Base-by-base conservation (phyloP, 2,113 vertebrate genomes). In the Syrmaticus mikado region DNA sequence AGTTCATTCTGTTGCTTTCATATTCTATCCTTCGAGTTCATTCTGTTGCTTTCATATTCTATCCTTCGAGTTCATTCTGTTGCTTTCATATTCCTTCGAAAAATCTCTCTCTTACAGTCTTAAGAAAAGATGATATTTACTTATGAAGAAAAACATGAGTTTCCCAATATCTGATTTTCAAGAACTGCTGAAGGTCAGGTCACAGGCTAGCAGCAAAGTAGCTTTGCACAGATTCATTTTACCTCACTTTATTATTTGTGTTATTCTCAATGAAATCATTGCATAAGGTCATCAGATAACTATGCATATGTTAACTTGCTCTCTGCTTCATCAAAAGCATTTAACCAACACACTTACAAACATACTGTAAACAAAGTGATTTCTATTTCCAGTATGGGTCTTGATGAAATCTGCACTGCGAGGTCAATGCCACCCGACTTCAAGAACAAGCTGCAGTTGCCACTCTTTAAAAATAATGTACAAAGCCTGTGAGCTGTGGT, bases 281-380 rank as follows among this genome's bases (percentile, higher is more conserved):
- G 36, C 78, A 40, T 70, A 79, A 79, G 65, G 77, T 91, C n/a
- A 78, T 78, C 83, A 79, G 62, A 80, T 79, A 91, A 76, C 65
- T 68, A 57, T 72, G 73, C 72, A 76, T 62, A 53, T 3, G 5
- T 85, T 87, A 90, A 74, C 64, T 2, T 1, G 34, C 53, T 40
- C 46, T 85, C 52, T 0, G 1, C 41, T 71, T 89, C 41, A 28
- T 50, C 45, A 81, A 66, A 55, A 85, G 45, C 24, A 64, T 25
- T 84, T 78, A 67, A 40, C 2, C 4, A 27, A 10, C 27, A 52
- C 18, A 41, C 38, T 67, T 74, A 53, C 9, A 82, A 88, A 30
- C 15, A 40, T 38, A 24, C 14, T 70, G 62, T 48, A 65, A 90
- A 61, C 32, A 46, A 45, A 73, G 50, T 43, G 70, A 28, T 32